Percentiles rank a stretch among this genome's conserved stretches.
Evolutionary conservation across 2,888 invertebrate genomes (phyloP).

Genomic region (Sycophila texana): DNA sequence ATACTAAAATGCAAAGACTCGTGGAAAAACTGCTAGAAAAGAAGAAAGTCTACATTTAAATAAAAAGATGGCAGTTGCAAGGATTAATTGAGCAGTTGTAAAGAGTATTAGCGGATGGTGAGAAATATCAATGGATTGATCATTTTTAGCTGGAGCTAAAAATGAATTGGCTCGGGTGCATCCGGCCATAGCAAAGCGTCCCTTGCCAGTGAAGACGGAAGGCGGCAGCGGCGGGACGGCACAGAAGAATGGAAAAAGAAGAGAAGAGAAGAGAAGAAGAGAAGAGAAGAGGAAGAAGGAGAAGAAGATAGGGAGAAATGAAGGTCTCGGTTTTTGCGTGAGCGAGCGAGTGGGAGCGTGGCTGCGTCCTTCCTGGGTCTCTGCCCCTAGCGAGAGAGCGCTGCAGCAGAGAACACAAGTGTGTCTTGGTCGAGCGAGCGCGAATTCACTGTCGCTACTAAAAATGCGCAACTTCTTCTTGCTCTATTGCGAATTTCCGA

Average conservation of each 20-base stretch:
- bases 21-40: too few relatives aligned
- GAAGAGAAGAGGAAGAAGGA: slow-evolving; percentile 54
- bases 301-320: slow-evolving; percentile 44
- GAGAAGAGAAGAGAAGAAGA: slow-evolving; percentile 55
- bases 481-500: slow-evolving; percentile 53
- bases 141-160: too few relatives aligned
- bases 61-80: too few relatives aligned
- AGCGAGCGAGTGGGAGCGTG: slow-evolving; percentile 59
- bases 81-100: too few relatives aligned
- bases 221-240: slow-evolving; percentile 18
- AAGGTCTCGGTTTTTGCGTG: slow-evolving; percentile 58
- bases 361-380: slow-evolving; percentile 75
- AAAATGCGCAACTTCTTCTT: slow-evolving; percentile 67
- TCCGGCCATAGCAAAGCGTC: not conserved
- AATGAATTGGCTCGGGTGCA: not conserved
- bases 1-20: too few relatives aligned
- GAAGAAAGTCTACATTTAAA: not conserved
- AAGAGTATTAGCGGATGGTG: too few relatives aligned
- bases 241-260: slow-evolving; percentile 23
- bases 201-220: slow-evolving; percentile 1
- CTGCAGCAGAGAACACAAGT: slow-evolving; percentile 9
- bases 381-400: slow-evolving; percentile 66
- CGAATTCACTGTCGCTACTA: slow-evolving; percentile 34
- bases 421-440: slow-evolving; percentile 54
- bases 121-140: too few relatives aligned